A percentile compares a stretch with the other conserved stretches of the same genome.
Evolutionary conservation across 2,888 invertebrate species (phyloP).

Genomic region (Diarsia brunnea): DNA sequence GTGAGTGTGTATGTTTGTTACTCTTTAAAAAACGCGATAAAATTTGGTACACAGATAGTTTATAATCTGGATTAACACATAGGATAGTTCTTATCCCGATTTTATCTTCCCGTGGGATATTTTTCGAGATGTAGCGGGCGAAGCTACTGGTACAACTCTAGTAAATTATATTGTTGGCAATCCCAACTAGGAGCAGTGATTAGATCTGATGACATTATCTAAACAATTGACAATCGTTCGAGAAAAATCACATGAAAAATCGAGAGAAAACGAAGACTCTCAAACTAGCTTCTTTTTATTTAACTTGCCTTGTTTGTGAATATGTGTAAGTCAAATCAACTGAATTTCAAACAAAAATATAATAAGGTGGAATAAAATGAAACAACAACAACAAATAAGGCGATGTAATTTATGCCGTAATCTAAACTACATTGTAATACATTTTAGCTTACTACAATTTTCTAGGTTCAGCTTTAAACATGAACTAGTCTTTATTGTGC

Average conservation of each 20-base stretch:
- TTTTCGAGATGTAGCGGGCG: too few relatives aligned
- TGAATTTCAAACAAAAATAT: not conserved
- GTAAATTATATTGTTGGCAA: not conserved
- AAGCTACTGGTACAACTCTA: too few relatives aligned
- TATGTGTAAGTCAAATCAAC: not conserved
- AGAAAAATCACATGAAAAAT: not conserved
- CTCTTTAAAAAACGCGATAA: too few relatives aligned
- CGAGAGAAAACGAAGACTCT: too few relatives aligned
- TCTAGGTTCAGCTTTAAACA: conserved; percentile 5
- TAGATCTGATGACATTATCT: not conserved
- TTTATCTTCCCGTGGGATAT: too few relatives aligned
- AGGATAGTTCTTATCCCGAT: too few relatives aligned
- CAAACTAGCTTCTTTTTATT: not conserved
- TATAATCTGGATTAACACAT: too few relatives aligned
- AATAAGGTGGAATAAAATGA: too few relatives aligned
- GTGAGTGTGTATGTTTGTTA: too few relatives aligned
- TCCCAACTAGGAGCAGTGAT: not conserved
- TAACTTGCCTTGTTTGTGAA: not conserved
- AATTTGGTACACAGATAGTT: too few relatives aligned
- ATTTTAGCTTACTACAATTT: not conserved
- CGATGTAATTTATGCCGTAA: not conserved
- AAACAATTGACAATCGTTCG: not conserved
- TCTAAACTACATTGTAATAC: not conserved
- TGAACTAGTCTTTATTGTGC: conserved; percentile 1
- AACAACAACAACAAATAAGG: too few relatives aligned